Conservation (phyloP, 2,113 vertebrate species). For the Aegotheles bennettii region DNA sequence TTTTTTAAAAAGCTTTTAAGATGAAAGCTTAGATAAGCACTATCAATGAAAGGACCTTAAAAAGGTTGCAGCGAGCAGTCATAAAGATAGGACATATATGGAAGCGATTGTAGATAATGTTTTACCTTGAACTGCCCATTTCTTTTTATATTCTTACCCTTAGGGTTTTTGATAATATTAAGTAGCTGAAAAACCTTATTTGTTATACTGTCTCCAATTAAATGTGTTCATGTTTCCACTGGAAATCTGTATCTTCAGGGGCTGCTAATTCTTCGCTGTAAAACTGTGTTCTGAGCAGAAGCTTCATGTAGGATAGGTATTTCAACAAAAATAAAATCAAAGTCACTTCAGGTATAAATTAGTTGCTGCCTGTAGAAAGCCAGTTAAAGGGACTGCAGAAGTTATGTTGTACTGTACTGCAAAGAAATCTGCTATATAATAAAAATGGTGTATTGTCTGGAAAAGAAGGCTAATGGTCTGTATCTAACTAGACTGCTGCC, state of each 20-base stretch:
- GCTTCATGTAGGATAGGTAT: background rate
- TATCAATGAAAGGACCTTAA: conserved; percentile 11
- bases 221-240: background rate
- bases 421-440: background rate
- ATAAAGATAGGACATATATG: background rate
- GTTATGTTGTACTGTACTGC: background rate
- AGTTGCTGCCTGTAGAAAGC: background rate
- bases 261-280: background rate
- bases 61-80: background rate
- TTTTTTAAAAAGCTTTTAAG: background rate
- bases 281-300: background rate
- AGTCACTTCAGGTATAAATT: background rate
- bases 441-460: background rate
- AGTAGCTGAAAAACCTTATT: background rate
- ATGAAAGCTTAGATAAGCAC: conserved; percentile 17
- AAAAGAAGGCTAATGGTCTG: background rate
- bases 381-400: background rate
- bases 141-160: background rate
- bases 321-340: background rate
- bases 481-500: background rate
- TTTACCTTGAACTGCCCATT: conserved; percentile 30
- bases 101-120: background rate
- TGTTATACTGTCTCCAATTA: background rate
- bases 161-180: background rate
- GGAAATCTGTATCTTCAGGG: background rate